phyloP scores from a whole-genome alignment of 2,797 vertebrate genomes.

The Chaetophractus vellerosus region DNA sequence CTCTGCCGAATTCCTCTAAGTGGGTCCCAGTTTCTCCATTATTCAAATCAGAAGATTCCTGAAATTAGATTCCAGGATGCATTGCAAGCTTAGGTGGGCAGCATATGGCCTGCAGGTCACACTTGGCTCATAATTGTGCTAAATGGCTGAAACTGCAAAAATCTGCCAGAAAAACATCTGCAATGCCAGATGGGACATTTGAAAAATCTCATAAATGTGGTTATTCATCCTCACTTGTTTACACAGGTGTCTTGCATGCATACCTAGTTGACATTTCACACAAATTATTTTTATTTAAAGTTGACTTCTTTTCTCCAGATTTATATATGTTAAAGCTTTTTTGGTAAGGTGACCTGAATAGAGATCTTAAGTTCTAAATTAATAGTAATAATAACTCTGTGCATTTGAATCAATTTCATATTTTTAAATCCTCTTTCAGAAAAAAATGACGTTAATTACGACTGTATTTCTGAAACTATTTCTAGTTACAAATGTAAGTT shows the following conservation, averaged over 20 bases:
- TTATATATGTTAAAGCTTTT: not conserved
- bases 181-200: not conserved
- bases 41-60: conserved; percentile 13
- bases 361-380: not conserved
- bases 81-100: not conserved
- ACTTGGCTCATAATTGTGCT: not conserved
- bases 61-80: conserved; percentile 30
- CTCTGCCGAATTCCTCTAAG: not conserved
- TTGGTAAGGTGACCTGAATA: not conserved
- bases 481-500: not conserved
- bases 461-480: conserved; percentile 23
- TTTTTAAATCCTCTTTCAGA: conserved; percentile 1
- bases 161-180: not conserved
- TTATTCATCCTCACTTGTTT: not conserved
- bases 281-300: not conserved
- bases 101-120: not conserved
- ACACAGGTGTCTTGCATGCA: not conserved
- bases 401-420: not conserved
- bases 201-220: not conserved
- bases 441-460: conserved; percentile 11
- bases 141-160: conserved; percentile 9
- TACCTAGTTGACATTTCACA: not conserved
- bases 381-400: not conserved
- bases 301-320: not conserved
- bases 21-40: not conserved